Percentiles rank a stretch among this genome's conserved stretches.
Conservation (phyloP, 2,888 invertebrate species). For the Pandemis heparana region DNA sequence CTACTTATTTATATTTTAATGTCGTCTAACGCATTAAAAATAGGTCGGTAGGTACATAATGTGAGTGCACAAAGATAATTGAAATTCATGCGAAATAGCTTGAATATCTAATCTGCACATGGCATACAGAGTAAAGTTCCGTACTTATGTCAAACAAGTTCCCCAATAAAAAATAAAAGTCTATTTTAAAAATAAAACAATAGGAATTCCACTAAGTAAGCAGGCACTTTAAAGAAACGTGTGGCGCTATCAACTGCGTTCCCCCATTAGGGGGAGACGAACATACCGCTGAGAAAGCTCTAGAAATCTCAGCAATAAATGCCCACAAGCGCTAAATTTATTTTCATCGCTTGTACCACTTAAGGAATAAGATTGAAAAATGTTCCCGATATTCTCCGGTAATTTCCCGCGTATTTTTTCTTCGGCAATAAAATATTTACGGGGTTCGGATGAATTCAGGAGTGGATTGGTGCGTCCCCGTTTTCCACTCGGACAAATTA, state of each 20-base stretch:
- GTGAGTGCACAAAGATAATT: constrained; percentile 4
- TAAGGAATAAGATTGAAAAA: constrained; percentile 84
- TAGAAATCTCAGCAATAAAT: constrained; percentile 83
- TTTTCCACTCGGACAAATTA: constrained; percentile 74
- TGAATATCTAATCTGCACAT: no score
- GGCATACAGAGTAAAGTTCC: neutral
- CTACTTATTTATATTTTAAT: no score
- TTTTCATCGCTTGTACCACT: constrained; percentile 83
- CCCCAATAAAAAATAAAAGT: constrained; percentile 1
- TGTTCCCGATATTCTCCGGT: constrained; percentile 77
- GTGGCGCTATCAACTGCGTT: constrained; percentile 22
- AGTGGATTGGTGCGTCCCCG: constrained; percentile 66
- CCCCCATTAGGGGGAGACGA: constrained; percentile 60
- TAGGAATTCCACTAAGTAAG: constrained; percentile 16
- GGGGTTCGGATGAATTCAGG: constrained; percentile 76
- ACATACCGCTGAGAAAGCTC: constrained; percentile 63
- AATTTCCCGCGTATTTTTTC: constrained; percentile 79
- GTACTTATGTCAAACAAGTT: neutral
- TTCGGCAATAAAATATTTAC: constrained; percentile 81
- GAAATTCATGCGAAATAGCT: no score
- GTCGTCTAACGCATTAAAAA: neutral
- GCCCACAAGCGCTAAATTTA: constrained; percentile 81
- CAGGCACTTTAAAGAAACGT: constrained; percentile 19
- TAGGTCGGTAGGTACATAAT: neutral
- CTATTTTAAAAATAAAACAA: constrained; percentile 23